Conservation (phyloP, 2,797 vertebrate genomes). For the Muraenolepis orangiensis region DNA sequence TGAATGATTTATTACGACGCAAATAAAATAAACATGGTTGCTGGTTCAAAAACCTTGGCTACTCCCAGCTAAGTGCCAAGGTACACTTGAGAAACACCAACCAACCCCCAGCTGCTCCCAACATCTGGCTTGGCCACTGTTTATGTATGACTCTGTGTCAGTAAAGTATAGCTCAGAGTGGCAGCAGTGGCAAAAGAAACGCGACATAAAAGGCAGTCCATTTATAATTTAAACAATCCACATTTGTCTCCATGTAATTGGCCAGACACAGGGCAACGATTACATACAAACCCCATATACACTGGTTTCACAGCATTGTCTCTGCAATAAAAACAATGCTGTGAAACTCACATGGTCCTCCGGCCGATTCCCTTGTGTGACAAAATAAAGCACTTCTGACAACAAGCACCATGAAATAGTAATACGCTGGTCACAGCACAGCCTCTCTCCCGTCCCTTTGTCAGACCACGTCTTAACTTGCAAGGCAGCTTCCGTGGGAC, state of each 20-base stretch:
- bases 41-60: background rate
- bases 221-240: background rate
- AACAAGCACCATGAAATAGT: conserved; percentile 15
- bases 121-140: background rate
- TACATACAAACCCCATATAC: background rate
- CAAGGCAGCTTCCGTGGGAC: background rate
- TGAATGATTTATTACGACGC: background rate
- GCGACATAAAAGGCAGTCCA: background rate
- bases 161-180: background rate
- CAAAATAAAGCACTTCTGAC: conserved; percentile 16
- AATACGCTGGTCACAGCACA: conserved; percentile 7
- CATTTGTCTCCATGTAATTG: background rate
- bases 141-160: background rate
- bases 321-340: too few species aligned
- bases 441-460: background rate
- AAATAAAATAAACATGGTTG: background rate
- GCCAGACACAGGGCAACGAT: background rate
- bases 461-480: background rate
- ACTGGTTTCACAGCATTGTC: background rate
- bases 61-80: background rate
- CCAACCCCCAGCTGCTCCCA: background rate
- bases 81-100: background rate
- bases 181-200: background rate
- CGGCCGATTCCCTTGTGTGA: background rate
- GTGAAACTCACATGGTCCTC: background rate